Evolutionary conservation across 2,113 vertebrate genomes (phyloP).

Genomic region (Ophthalmolycus amberensis): DNA sequence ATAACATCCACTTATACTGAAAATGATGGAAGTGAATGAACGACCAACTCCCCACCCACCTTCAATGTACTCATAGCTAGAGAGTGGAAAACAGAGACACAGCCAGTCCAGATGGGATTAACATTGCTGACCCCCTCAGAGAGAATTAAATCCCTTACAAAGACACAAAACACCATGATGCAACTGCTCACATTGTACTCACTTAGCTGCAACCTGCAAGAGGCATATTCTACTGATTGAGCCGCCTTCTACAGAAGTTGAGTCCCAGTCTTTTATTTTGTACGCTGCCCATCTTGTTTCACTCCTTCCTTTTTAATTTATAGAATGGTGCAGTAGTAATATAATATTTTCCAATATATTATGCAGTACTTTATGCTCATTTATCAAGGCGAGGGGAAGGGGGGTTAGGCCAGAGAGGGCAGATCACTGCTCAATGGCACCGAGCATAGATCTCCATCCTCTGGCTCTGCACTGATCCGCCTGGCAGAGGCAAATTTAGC

Average conservation of each 20-base stretch:
- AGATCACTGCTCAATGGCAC: slow-evolving; percentile 33
- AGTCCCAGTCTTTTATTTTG: slow-evolving; percentile 7
- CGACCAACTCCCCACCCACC: no score
- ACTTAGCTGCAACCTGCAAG: slow-evolving; percentile 18
- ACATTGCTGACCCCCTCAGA: neutral
- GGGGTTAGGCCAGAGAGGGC: slow-evolving; percentile 18
- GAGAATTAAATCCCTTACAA: slow-evolving; percentile 17
- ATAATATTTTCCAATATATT: slow-evolving; percentile 38
- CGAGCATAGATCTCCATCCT: slow-evolving; percentile 39
- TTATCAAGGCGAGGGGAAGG: slow-evolving; percentile 28
- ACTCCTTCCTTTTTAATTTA: slow-evolving; percentile 28
- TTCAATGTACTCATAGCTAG: slow-evolving; percentile 2
- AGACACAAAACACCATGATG: slow-evolving; percentile 24
- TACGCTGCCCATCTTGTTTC: slow-evolving; percentile 2
- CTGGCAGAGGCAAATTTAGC: slow-evolving; percentile 40
- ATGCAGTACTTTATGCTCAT: slow-evolving; percentile 23
- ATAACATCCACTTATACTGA: neutral
- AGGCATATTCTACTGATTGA: slow-evolving; percentile 33
- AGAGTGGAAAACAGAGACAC: slow-evolving; percentile 13
- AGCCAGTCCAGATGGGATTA: slow-evolving; percentile 20
- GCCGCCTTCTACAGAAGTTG: slow-evolving; percentile 12
- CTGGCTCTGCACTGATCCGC: slow-evolving; percentile 33
- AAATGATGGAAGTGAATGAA: neutral
- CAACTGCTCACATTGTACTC: slow-evolving; percentile 10
- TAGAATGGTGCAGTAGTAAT: slow-evolving; percentile 10